These are phyloP conservation scores for Mycalesis mineus DNA, from an alignment of 2,888 invertebrate species.

Conservation along the genomic window DNA sequence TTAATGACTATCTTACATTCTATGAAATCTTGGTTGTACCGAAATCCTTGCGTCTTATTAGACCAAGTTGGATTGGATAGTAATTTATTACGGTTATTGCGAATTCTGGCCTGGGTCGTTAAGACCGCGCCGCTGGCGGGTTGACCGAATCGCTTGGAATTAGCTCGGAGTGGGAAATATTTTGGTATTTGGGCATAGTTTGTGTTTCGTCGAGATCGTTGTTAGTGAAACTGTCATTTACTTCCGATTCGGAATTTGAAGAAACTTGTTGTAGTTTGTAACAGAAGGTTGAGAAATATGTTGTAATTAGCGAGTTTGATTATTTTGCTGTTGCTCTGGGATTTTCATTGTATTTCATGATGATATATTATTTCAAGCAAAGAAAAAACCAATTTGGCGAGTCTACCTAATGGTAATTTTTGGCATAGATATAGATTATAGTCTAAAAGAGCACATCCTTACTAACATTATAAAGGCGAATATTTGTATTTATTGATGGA, in stretches of 20 bases:
- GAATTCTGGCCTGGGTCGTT: conserved; percentile 51
- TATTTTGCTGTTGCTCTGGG: too few species aligned
- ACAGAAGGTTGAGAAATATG: too few species aligned
- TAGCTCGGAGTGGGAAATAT: conserved; percentile 43
- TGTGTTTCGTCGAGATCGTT: neutral
- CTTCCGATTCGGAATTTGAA: neutral
- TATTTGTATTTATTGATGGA: too few species aligned
- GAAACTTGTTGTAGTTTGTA: neutral
- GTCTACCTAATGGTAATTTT: too few species aligned
- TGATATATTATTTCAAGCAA: too few species aligned
- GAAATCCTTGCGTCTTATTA: conserved; percentile 55
- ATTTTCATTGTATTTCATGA: too few species aligned
- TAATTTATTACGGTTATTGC: conserved; percentile 66
- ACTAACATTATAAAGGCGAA: too few species aligned
- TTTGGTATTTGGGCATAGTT: conserved; percentile 25
- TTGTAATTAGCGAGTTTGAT: too few species aligned
- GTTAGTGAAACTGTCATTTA: conserved; percentile 1
- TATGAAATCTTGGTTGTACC: conserved; percentile 35
- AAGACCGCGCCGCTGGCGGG: conserved; percentile 37
- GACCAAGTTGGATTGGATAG: conserved; percentile 61
- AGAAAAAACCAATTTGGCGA: too few species aligned
- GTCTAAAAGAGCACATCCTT: too few species aligned
- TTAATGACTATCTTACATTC: conserved; percentile 51
- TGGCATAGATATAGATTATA: too few species aligned
- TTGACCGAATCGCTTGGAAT: conserved; percentile 48